Conservation (phyloP, 2,797 vertebrate genomes). For the Arctocebus calabarensis region DNA sequence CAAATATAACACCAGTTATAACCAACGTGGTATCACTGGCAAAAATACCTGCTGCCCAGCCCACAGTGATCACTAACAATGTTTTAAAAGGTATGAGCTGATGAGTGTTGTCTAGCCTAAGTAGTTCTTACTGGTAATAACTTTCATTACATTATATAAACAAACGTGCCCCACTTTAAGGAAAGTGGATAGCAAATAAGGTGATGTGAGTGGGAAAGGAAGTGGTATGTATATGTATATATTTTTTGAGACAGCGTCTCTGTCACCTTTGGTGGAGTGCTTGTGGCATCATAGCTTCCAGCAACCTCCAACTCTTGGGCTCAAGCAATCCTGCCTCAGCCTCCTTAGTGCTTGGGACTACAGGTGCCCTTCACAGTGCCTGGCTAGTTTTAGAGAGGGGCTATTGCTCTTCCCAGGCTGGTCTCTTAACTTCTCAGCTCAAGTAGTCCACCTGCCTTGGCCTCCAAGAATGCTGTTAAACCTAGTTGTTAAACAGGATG, state of each 20-base stretch:
- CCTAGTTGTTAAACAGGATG: no score
- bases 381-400: no score
- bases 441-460: no score
- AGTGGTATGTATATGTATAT: neutral
- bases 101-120: slow-evolving; percentile 49
- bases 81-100: slow-evolving; percentile 90
- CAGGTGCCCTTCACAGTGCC: no score
- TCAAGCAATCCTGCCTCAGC: no score
- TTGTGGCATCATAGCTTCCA: no score
- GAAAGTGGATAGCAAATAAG: neutral
- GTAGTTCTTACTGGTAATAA: slow-evolving; percentile 21
- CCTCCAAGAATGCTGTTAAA: no score
- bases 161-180: neutral
- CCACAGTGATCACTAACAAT: slow-evolving; percentile 86
- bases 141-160: slow-evolving; percentile 11
- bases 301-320: no score
- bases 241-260: no score
- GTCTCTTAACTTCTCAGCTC: neutral
- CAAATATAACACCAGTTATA: slow-evolving; percentile 93
- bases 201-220: slow-evolving; percentile 6
- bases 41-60: slow-evolving; percentile 88
- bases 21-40: slow-evolving; percentile 96
- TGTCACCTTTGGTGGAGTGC: no score
- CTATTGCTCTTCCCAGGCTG: neutral
- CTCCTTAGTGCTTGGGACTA: no score